These are phyloP conservation scores for Epistrophe eligans DNA, from an alignment of 2,888 invertebrate genomes.

Conservation along the genomic window DNA sequence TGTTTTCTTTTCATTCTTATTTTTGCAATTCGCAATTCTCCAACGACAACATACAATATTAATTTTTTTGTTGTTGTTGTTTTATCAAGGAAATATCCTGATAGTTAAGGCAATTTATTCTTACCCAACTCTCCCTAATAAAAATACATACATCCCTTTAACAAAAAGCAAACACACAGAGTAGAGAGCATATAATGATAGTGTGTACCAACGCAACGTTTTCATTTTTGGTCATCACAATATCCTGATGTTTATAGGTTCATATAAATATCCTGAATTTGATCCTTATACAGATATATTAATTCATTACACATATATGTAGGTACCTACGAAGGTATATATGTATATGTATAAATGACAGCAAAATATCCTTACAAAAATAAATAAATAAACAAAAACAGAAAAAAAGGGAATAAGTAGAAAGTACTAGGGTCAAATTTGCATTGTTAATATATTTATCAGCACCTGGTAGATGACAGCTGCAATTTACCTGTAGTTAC, in stretches of 20 bases:
- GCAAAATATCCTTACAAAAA: conserved; percentile 6
- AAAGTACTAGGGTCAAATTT: neutral
- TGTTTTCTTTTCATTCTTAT: neutral
- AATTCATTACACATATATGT: too few relatives aligned
- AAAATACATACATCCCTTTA: conserved; percentile 22
- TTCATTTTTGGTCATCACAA: conserved; percentile 4
- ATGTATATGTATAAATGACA: neutral
- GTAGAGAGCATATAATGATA: neutral
- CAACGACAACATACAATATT: neutral
- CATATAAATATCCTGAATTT: conserved; percentile 23
- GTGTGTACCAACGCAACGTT: neutral
- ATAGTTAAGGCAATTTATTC: conserved; percentile 9
- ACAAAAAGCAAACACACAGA: neutral
- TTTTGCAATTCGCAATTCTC: neutral
- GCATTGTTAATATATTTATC: conserved; percentile 40
- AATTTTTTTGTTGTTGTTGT: neutral
- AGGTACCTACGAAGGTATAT: neutral
- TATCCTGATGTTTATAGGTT: conserved; percentile 30
- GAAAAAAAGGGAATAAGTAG: neutral
- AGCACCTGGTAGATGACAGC: conserved; percentile 33
- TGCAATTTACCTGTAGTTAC: conserved; percentile 8
- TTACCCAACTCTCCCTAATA: conserved; percentile 5
- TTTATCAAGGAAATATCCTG: conserved; percentile 10
- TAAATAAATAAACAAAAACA: conserved; percentile 3
- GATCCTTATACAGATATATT: conserved; percentile 7